Conservation (phyloP, 2,113 vertebrate genomes). For the Rafetus swinhoei region DNA sequence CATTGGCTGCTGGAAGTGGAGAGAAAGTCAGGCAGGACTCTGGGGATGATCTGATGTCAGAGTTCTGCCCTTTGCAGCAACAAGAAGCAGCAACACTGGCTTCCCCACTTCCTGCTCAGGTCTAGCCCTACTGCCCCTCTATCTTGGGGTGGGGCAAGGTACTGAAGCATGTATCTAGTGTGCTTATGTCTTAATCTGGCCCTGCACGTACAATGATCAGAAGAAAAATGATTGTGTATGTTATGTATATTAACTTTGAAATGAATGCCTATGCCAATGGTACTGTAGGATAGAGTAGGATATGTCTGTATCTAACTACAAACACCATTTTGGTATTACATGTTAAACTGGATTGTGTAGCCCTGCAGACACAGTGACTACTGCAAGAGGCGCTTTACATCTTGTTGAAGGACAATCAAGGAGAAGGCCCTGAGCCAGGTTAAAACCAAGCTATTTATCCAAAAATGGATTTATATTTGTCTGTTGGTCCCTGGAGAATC, state of each 20-base stretch:
- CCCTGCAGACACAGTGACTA: neutral
- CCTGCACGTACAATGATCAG: too few species aligned
- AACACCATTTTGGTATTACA: neutral
- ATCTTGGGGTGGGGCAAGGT: neutral
- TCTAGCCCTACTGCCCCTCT: neutral
- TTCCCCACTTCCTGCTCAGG: neutral
- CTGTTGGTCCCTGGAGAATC: too few species aligned
- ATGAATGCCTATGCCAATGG: neutral
- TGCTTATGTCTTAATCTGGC: too few species aligned
- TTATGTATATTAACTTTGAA: neutral
- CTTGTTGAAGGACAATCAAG: neutral
- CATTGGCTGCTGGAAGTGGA: neutral
- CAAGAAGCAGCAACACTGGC: neutral
- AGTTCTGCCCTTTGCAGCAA: neutral
- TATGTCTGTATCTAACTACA: neutral
- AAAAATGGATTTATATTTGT: neutral
- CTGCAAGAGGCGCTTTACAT: neutral
- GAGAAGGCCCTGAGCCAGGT: neutral
- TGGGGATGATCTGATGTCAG: neutral
- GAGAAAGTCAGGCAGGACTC: neutral
- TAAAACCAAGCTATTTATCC: neutral
- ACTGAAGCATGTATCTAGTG: neutral
- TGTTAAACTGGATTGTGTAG: neutral
- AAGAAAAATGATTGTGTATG: neutral
- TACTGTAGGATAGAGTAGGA: neutral